phyloP scores from a whole-genome alignment of 2,113 vertebrate genomes.

The Crotalus viridis region DNA sequence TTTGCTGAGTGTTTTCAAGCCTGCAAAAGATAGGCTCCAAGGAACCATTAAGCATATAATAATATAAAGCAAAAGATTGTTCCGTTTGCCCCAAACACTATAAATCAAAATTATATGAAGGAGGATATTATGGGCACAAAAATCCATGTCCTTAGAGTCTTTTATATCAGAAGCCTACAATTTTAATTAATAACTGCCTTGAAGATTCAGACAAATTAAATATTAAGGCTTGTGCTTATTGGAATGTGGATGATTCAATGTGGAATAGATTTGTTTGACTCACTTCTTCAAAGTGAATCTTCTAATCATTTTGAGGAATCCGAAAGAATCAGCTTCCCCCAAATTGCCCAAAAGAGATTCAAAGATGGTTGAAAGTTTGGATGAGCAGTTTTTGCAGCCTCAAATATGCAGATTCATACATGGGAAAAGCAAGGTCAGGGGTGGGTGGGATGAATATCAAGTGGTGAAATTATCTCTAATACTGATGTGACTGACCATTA shows the following conservation, averaged over 20 bases:
- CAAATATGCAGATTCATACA: not conserved
- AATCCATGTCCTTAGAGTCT: not conserved
- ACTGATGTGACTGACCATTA: not conserved
- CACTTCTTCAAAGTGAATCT: not conserved
- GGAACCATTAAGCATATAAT: not conserved
- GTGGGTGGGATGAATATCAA: not conserved
- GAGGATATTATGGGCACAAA: not conserved
- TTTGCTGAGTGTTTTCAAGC: not conserved
- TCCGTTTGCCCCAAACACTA: not conserved
- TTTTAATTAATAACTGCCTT: not conserved
- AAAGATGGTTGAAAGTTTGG: not conserved
- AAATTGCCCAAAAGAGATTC: not conserved
- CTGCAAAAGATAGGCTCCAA: not conserved
- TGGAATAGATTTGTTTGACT: not conserved
- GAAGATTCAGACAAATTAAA: not conserved
- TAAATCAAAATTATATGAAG: not conserved
- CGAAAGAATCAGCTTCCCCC: not conserved
- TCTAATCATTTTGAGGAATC: not conserved
- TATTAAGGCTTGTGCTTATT: not conserved
- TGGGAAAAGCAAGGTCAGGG: not conserved
- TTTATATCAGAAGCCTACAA: not conserved
- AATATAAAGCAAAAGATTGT: not conserved
- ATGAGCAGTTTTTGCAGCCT: not conserved
- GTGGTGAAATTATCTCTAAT: not conserved
- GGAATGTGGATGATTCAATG: not conserved